These are phyloP conservation scores for Littorina saxatilis DNA, from an alignment of 1,140 invertebrate species.

Conservation along the genomic window DNA sequence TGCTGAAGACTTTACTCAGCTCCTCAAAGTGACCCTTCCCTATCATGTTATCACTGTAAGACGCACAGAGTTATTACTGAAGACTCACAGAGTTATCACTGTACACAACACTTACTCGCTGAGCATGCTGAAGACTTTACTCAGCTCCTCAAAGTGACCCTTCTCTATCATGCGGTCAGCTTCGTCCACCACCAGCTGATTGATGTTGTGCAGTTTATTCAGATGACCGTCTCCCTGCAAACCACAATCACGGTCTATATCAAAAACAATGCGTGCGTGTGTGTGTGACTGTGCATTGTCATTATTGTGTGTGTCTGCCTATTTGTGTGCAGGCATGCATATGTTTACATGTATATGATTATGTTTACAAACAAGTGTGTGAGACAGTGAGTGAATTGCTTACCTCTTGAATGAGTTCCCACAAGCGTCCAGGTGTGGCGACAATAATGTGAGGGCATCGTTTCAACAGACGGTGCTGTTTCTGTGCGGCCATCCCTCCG, in stretches of 20 bases:
- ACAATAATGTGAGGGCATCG: slow-evolving; percentile 93
- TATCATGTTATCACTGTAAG: no score
- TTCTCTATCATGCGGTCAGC: slow-evolving; percentile 98
- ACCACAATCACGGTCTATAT: not conserved
- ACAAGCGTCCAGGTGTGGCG: slow-evolving; percentile 95
- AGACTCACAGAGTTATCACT: no score
- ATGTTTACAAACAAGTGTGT: no score
- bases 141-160: slow-evolving; percentile 96
- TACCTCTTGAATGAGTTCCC: slow-evolving; percentile 90
- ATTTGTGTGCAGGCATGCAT: no score
- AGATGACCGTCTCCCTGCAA: slow-evolving; percentile 72
- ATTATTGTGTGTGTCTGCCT: no score
- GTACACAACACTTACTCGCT: no score
- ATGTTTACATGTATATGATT: no score
- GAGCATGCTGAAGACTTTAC: slow-evolving; percentile 88
- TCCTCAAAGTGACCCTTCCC: no score
- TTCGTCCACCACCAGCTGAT: slow-evolving; percentile 96
- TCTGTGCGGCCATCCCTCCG: slow-evolving; percentile 91
- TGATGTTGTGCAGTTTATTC: slow-evolving; percentile 74
- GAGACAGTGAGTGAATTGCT: no score
- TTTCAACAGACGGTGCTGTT: slow-evolving; percentile 91
- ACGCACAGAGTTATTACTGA: no score
- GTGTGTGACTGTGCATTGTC: slow-evolving; percentile 1
- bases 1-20: no score
- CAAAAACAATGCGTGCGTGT: not conserved